Base-by-base conservation (phyloP, 2,113 vertebrate species). In the Cavia aperea region DNA sequence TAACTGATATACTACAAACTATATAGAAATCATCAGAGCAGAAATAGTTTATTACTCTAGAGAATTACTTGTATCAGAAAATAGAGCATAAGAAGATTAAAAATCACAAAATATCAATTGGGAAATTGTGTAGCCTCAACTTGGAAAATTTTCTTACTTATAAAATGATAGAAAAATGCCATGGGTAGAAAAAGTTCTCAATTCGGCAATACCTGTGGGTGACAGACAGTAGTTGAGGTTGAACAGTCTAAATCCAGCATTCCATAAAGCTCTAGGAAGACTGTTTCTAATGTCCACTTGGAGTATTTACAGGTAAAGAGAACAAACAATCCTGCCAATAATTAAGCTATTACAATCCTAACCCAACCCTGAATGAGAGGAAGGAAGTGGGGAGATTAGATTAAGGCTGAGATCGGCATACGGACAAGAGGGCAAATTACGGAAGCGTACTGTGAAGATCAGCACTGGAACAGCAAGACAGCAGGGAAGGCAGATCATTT, bases 311-410 rank as follows among this genome's bases (percentile, higher is more conserved):
- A 86, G 33, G 21, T 14, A 4, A 5, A 23, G 23, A 72, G 4
- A 60, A 13, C 19, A 49, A 63, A 0, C 1, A 39, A 54, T 62
- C 7, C 19, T 60, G 33, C 49, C 58, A 65, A 65, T 31, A 70
- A 92, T n/a, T 9, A 66, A 84, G 8, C 66, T 33, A 58, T 43
- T 81, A 33, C n/a, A 84, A 89, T 62, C 36, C 33, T 31, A 36
- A 9, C 2, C 10, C 36, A 39, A 0, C 18, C 11, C 2, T 63
- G 16, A 79, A 56, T 3, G 0, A 81, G 43, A 65, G 10, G 26
- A 24, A 21, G 7, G 54, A 63, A 68, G 23, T 68, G 21, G 13
- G 4, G 14, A 29, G 16, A 66, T 36, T 56, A 9, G 29, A 29
- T 21, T 49, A 31, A 13, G 31, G 16, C 36, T 16, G 7, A 49